phyloP scores from a whole-genome alignment of 1,140 invertebrate species.

The Ips typographus region DNA sequence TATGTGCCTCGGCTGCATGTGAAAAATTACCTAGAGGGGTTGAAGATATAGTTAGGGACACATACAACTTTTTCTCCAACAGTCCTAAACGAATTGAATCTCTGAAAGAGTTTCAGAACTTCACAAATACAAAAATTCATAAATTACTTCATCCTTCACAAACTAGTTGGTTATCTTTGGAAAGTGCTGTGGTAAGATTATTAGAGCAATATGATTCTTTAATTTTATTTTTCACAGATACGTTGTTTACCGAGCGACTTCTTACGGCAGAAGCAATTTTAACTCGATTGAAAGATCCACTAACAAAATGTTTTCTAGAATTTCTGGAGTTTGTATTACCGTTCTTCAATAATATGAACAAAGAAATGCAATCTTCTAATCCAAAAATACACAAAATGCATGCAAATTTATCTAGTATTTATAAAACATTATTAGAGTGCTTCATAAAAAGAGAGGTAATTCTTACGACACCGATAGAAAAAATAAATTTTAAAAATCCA shows the following conservation, averaged over 20 bases:
- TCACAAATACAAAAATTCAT: too few relatives aligned
- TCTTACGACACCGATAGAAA: background rate
- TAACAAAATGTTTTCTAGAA: background rate
- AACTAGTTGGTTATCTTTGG: too few relatives aligned
- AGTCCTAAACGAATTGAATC: too few relatives aligned
- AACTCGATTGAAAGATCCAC: background rate
- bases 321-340: constrained; percentile 1
- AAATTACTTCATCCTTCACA: too few relatives aligned
- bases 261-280: background rate
- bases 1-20: too few relatives aligned
- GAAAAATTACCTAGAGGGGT: too few relatives aligned
- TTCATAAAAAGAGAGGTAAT: background rate
- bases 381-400: background rate
- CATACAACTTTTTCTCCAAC: too few relatives aligned
- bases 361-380: background rate
- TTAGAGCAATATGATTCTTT: background rate
- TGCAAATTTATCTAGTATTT: background rate
- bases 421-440: background rate
- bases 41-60: too few relatives aligned
- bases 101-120: too few relatives aligned
- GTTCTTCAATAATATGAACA: background rate
- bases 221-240: constrained; percentile 3
- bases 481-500: background rate
- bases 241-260: background rate
- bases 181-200: background rate